Conservation (phyloP, 2,113 vertebrate species). For the Grantiella picta region DNA sequence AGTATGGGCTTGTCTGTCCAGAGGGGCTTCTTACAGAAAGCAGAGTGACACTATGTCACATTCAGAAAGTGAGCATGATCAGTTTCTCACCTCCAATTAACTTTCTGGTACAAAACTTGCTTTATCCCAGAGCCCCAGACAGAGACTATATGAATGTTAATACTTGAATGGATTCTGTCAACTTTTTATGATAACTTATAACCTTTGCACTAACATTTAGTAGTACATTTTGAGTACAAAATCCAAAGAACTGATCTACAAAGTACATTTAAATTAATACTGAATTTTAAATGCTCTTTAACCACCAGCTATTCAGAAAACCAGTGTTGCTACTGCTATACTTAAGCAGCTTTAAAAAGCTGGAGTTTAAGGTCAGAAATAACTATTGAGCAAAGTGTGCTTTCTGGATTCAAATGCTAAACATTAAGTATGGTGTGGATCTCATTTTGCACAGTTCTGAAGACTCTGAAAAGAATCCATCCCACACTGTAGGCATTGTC, state of each 20-base stretch:
- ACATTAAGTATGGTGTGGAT: not conserved
- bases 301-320: not conserved
- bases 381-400: not conserved
- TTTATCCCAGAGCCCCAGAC: not conserved
- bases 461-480: not conserved
- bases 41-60: not conserved
- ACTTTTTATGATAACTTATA: not conserved
- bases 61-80: not conserved
- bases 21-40: not conserved
- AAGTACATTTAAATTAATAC: not conserved
- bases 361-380: not conserved
- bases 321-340: not conserved
- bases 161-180: not conserved
- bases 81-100: not conserved
- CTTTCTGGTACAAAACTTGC: not conserved
- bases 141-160: not conserved
- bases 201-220: not conserved
- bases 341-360: not conserved
- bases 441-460: fast-evolving
- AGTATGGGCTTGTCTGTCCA: not conserved
- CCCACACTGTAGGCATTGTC: too few relatives aligned
- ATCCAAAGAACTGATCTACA: not conserved
- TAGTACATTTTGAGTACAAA: not conserved
- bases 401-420: not conserved
- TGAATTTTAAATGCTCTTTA: not conserved